Evolutionary conservation across 2,797 vertebrate species (phyloP).

Genomic region (Crocodylus rhombifer): DNA sequence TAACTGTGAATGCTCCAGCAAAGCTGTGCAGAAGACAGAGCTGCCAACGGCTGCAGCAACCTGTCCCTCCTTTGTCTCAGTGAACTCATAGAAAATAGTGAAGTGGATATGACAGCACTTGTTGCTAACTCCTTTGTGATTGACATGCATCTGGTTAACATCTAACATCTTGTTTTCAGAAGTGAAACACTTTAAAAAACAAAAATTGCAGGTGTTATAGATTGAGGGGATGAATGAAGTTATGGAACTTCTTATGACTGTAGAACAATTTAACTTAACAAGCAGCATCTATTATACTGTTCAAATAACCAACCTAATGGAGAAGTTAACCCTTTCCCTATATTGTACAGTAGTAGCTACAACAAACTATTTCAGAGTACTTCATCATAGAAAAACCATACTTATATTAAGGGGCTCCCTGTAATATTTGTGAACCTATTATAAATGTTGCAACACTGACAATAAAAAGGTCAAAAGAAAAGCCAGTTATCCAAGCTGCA

Average conservation of each 20-base stretch:
- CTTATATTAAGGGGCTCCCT: not conserved
- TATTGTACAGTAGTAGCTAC: not conserved
- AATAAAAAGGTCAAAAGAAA: not conserved
- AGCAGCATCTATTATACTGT: not conserved
- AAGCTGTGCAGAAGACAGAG: not conserved
- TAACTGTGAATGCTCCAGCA: not conserved
- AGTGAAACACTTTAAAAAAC: not conserved
- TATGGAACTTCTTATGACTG: not conserved
- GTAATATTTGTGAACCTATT: not conserved
- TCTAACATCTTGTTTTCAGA: not conserved
- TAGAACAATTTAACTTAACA: not conserved
- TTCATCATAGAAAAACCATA: not conserved
- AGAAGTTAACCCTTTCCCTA: not conserved
- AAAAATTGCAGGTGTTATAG: not conserved
- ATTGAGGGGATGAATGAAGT: not conserved
- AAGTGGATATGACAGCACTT: not conserved
- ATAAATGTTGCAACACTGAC: not conserved
- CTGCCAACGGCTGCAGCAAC: not conserved
- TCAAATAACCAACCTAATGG: not conserved
- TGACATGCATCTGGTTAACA: not conserved
- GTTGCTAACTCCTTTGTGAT: accelerated
- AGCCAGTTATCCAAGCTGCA: not conserved
- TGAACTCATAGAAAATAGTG: too few relatives aligned
- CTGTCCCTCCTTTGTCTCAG: not conserved
- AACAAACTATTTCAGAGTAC: not conserved